Conservation (phyloP, 2,888 invertebrate genomes). For the Pandemis cinnamomeana region DNA sequence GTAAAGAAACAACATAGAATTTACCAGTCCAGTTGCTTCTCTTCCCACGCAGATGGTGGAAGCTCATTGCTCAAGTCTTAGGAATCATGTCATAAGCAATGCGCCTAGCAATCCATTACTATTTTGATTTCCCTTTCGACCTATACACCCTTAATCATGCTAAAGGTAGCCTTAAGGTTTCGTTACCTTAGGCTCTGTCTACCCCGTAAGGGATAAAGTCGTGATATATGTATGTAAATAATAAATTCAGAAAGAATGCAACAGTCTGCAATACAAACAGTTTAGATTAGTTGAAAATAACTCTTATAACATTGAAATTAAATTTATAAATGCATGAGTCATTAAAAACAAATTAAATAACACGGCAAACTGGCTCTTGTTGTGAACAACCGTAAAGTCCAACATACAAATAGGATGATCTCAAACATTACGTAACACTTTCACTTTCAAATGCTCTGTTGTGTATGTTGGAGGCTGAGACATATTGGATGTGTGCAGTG, state of each 20-base stretch:
- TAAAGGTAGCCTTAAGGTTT: too few relatives aligned
- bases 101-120: too few relatives aligned
- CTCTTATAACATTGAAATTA: neutral
- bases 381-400: slow-evolving; percentile 9
- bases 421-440: slow-evolving; percentile 31
- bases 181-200: too few relatives aligned
- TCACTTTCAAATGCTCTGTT: slow-evolving; percentile 23
- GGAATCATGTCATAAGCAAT: too few relatives aligned
- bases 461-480: neutral
- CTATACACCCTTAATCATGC: too few relatives aligned
- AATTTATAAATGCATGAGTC: neutral
- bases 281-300: neutral
- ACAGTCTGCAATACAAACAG: neutral
- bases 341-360: neutral
- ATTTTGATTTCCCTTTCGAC: too few relatives aligned
- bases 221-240: neutral
- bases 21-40: too few relatives aligned
- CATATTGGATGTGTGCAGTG: neutral
- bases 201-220: too few relatives aligned
- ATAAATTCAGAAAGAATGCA: neutral
- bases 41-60: too few relatives aligned
- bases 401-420: slow-evolving; percentile 13
- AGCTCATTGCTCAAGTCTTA: too few relatives aligned
- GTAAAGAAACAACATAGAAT: too few relatives aligned
- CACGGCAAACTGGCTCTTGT: slow-evolving; percentile 13